Evolutionary conservation across 2,888 invertebrate genomes (phyloP).

Genomic region (Acrobasis consociella): DNA sequence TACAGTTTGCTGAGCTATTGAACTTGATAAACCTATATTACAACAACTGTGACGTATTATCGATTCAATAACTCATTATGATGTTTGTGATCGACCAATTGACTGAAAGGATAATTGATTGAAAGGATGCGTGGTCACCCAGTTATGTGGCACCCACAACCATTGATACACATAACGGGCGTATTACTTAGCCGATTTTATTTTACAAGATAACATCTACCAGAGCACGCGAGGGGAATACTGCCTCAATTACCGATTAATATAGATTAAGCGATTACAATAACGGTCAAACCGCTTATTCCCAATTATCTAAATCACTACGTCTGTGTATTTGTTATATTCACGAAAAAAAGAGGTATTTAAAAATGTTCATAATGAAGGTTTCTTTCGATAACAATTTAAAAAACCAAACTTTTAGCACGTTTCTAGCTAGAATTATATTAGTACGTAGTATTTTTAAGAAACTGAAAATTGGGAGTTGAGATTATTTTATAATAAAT

Average conservation of each 20-base stretch:
- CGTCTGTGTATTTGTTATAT: background rate
- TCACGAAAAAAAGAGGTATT: background rate
- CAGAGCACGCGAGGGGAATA: slow-evolving; percentile 37
- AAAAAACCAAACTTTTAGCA: too few relatives aligned
- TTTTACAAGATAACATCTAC: slow-evolving; percentile 48
- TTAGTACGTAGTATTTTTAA: too few relatives aligned
- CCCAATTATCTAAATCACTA: background rate
- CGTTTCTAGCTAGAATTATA: too few relatives aligned
- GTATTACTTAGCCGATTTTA: slow-evolving; percentile 50
- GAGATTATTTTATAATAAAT: too few relatives aligned
- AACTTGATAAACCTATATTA: too few relatives aligned
- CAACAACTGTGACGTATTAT: slow-evolving; percentile 20
- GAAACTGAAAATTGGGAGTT: too few relatives aligned
- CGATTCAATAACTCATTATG: background rate
- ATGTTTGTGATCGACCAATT: background rate
- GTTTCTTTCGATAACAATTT: too few relatives aligned
- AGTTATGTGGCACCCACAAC: background rate
- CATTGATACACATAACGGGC: slow-evolving; percentile 37
- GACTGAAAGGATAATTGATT: background rate
- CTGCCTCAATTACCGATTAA: slow-evolving; percentile 41
- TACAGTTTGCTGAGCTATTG: too few relatives aligned
- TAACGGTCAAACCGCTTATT: background rate
- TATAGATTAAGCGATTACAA: slow-evolving; percentile 45
- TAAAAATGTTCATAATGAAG: too few relatives aligned
- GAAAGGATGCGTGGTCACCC: background rate